A percentile compares a stretch with the other conserved stretches of the same genome.
These are phyloP conservation scores for Megalurothrips usitatus DNA, from an alignment of 2,888 invertebrate genomes.

Conservation along the genomic window DNA sequence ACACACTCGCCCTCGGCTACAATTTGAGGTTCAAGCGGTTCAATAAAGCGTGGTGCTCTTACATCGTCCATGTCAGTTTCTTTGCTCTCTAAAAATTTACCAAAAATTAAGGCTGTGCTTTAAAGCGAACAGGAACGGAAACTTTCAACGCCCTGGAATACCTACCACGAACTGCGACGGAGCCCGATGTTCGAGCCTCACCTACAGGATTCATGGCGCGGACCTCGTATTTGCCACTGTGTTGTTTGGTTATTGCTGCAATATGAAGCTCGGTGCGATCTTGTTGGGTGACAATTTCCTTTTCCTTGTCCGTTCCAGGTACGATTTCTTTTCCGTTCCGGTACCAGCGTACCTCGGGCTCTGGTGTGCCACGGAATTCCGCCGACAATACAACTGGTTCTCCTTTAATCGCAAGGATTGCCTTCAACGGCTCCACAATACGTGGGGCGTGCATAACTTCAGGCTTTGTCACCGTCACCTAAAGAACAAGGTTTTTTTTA, in stretches of 20 bases:
- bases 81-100: conserved; percentile 37
- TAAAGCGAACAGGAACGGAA: background rate
- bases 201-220: conserved; percentile 71
- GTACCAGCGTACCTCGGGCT: conserved; percentile 76
- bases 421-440: conserved; percentile 73
- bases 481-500: background rate
- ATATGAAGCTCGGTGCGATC: conserved; percentile 62
- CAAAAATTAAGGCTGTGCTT: background rate
- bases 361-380: conserved; percentile 65
- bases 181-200: conserved; percentile 74
- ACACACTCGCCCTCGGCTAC: conserved; percentile 70
- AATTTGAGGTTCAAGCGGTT: conserved; percentile 64
- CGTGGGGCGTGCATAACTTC: conserved; percentile 60
- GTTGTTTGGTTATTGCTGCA: conserved; percentile 64
- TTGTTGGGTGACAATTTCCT: conserved; percentile 56
- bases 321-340: conserved; percentile 74
- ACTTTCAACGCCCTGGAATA: background rate
- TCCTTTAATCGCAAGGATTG: conserved; percentile 65
- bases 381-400: conserved; percentile 65
- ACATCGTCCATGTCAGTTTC: conserved; percentile 50
- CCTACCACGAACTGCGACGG: conserved; percentile 64
- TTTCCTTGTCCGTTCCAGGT: conserved; percentile 53
- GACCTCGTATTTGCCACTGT: conserved; percentile 84
- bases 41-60: conserved; percentile 67
- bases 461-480: conserved; percentile 48